These are phyloP conservation scores for Hycleus cichorii DNA, from an alignment of 1,140 invertebrate genomes.

Conservation along the genomic window DNA sequence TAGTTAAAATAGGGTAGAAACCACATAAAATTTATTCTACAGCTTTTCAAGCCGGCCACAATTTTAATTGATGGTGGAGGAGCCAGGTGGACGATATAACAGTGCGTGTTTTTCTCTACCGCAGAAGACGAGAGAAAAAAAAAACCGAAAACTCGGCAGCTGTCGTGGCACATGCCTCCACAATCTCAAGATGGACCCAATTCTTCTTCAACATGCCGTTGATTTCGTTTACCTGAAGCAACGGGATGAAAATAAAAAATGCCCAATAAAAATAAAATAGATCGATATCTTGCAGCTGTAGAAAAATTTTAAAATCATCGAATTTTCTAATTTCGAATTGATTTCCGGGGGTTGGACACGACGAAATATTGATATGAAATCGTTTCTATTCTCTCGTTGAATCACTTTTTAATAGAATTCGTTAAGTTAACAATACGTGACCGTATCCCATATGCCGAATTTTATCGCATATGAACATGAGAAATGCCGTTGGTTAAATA, in stretches of 20 bases:
- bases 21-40: too few relatives aligned
- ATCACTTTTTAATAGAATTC: conserved; percentile 20
- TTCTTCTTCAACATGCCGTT: neutral
- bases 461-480: conserved; percentile 18
- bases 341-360: too few relatives aligned
- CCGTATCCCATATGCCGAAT: conserved; percentile 24
- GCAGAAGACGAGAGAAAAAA: too few relatives aligned
- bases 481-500: conserved; percentile 21
- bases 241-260: too few relatives aligned
- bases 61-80: conserved; percentile 5
- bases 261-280: too few relatives aligned
- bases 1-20: too few relatives aligned
- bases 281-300: too few relatives aligned
- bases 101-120: conserved; percentile 8
- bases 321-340: too few relatives aligned
- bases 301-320: too few relatives aligned
- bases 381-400: neutral
- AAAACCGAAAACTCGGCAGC: conserved; percentile 7
- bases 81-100: conserved; percentile 15
- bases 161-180: conserved; percentile 21
- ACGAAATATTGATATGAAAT: too few relatives aligned
- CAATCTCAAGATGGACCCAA: conserved; percentile 5
- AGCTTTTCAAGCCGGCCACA: too few relatives aligned
- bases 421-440: conserved; percentile 26
- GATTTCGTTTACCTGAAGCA: too few relatives aligned